Evolutionary conservation across 2,113 vertebrate genomes (phyloP).

Genomic region (Fulica atra): DNA sequence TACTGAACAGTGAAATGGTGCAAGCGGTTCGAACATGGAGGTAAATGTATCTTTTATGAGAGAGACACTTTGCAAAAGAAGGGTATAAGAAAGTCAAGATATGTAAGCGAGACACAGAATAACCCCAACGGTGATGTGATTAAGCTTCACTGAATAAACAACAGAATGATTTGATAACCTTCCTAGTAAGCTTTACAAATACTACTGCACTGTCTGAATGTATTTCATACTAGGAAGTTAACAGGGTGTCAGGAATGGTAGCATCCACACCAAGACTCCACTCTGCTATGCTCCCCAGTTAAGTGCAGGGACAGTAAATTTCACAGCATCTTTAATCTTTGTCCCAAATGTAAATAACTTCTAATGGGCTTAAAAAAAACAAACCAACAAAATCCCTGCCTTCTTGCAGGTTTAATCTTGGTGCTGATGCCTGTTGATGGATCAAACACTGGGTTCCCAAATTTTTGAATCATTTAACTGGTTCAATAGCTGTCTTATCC

Average conservation of each 20-base stretch:
- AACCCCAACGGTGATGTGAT: background rate
- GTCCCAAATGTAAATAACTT: slow-evolving; percentile 40
- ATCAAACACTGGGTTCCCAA: background rate
- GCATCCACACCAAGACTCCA: background rate
- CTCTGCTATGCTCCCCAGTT: background rate
- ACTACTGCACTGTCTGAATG: background rate
- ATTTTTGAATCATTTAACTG: slow-evolving; percentile 34
- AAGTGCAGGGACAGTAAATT: slow-evolving; percentile 30
- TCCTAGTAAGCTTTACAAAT: slow-evolving; percentile 31
- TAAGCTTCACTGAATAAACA: slow-evolving; percentile 41
- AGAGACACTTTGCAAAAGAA: background rate
- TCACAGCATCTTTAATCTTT: slow-evolving; percentile 32
- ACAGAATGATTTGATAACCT: slow-evolving; percentile 24
- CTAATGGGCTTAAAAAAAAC: background rate
- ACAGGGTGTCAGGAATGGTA: slow-evolving; percentile 11
- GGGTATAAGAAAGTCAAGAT: background rate
- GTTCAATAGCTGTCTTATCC: slow-evolving; percentile 39
- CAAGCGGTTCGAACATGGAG: background rate
- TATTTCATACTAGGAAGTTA: background rate
- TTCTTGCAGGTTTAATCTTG: slow-evolving; percentile 21
- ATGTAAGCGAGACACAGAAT: background rate
- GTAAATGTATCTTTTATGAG: background rate
- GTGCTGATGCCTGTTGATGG: slow-evolving; percentile 4
- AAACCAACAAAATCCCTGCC: background rate
- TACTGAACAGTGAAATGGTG: background rate